Conservation (phyloP, 2,888 invertebrate species). For the Linyphia triangularis region DNA sequence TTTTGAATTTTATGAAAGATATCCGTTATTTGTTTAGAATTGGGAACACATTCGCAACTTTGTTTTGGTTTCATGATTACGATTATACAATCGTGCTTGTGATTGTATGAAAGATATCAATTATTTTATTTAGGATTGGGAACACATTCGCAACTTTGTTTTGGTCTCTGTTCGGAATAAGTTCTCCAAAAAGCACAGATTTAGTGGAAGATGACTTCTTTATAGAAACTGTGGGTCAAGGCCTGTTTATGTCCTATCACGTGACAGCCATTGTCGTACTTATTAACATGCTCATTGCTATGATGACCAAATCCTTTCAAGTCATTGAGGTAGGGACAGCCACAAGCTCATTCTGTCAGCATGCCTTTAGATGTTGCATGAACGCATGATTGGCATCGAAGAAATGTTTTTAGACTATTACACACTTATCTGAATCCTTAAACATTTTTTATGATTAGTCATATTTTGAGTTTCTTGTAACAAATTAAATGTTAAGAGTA, state of each 20-base stretch:
- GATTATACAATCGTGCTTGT: too few relatives aligned
- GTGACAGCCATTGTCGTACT: constrained; percentile 81
- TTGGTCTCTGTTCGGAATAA: constrained; percentile 81
- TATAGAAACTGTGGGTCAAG: constrained; percentile 81
- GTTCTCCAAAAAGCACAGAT: constrained; percentile 79
- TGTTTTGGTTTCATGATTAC: constrained; percentile 81
- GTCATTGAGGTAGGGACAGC: constrained; percentile 80
- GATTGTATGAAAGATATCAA: constrained; percentile 1
- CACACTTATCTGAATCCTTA: too few relatives aligned
- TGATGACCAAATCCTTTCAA: constrained; percentile 81
- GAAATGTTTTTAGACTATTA: too few relatives aligned
- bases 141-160: constrained; percentile 81
- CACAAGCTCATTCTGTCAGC: too few relatives aligned
- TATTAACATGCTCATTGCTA: constrained; percentile 80
- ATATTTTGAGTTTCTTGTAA: too few relatives aligned
- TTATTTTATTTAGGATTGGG: constrained; percentile 79
- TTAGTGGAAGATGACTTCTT: constrained; percentile 80
- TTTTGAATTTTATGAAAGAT: too few relatives aligned
- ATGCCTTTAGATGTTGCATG: too few relatives aligned
- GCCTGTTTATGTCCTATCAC: constrained; percentile 81
- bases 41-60: constrained; percentile 80
- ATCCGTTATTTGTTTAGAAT: constrained; percentile 79
- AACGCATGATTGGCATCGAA: too few relatives aligned
- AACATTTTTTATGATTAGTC: too few relatives aligned
- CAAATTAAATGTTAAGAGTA: too few relatives aligned